phyloP scores from a whole-genome alignment of 2,797 vertebrate species.

The Coregonus sp. region DNA sequence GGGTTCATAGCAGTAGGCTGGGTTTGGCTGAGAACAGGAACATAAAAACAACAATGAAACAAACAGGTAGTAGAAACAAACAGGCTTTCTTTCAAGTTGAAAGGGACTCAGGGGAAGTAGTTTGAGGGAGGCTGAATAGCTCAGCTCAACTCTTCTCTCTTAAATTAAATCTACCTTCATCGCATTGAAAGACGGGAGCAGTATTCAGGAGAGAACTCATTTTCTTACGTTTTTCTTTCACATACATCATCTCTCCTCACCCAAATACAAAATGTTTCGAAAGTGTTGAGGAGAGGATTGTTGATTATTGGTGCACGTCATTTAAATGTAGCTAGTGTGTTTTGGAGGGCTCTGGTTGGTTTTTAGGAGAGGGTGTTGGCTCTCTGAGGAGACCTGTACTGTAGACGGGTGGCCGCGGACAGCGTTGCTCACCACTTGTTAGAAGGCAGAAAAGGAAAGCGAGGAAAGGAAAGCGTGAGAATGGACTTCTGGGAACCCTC shows the following conservation, averaged over 20 bases:
- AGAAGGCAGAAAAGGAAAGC: slow-evolving; percentile 86
- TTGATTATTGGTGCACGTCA: not conserved
- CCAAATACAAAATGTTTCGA: not conserved
- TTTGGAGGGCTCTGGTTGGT: not conserved
- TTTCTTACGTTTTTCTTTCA: not conserved
- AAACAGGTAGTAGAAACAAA: slow-evolving; percentile 21
- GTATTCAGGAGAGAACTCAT: not conserved
- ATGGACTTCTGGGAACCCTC: slow-evolving; percentile 89
- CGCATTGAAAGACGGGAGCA: not conserved
- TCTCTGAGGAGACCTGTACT: slow-evolving; percentile 10
- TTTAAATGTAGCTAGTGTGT: not conserved
- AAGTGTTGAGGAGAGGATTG: slow-evolving; percentile 8
- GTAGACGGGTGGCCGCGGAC: slow-evolving; percentile 51
- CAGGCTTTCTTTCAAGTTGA: not conserved
- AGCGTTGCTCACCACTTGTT: slow-evolving; percentile 86
- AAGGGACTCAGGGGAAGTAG: not conserved
- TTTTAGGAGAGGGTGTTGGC: slow-evolving; percentile 13
- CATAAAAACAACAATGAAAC: not conserved
- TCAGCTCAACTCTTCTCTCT: not conserved
- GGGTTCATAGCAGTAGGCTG: slow-evolving; percentile 82
- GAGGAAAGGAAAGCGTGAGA: slow-evolving; percentile 88
- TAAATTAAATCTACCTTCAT: not conserved
- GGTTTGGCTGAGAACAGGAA: slow-evolving; percentile 63
- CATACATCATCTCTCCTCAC: not conserved
- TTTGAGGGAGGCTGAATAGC: not conserved